Percentiles rank a stretch among this genome's conserved stretches.
Conservation (phyloP, 1,140 invertebrate genomes). For the Euborellia annulipes region DNA sequence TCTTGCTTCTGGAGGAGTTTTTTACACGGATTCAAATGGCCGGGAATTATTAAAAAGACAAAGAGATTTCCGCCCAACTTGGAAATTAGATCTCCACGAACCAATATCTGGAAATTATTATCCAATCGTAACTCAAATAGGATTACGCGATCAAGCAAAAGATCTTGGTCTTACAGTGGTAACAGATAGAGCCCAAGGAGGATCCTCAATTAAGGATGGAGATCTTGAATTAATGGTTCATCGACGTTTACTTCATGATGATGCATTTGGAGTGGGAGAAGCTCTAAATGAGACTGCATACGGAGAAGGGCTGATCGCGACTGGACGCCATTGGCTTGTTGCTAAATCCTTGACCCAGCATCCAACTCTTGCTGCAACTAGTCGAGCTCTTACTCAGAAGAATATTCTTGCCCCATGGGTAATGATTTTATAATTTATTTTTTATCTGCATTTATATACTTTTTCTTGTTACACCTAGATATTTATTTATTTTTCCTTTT, state of each 20-base stretch:
- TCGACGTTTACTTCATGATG: conserved; percentile 40
- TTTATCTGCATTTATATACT: too few relatives aligned
- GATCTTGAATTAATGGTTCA: conserved; percentile 66
- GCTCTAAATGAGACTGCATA: conserved; percentile 44
- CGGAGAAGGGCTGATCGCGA: conserved; percentile 38
- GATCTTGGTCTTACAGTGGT: conserved; percentile 46
- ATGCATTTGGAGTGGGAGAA: conserved; percentile 48
- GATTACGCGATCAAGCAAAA: conserved; percentile 37
- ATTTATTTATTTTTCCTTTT: too few relatives aligned
- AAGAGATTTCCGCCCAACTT: conserved; percentile 58
- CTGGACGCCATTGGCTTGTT: conserved; percentile 31
- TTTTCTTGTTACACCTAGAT: too few relatives aligned
- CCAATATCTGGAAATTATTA: conserved; percentile 79
- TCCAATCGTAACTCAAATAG: conserved; percentile 74
- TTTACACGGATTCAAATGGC: conserved; percentile 57
- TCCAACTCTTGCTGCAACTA: neutral
- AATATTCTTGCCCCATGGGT: too few relatives aligned
- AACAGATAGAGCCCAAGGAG: conserved; percentile 78
- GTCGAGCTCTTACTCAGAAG: neutral
- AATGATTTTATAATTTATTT: too few relatives aligned
- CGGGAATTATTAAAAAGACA: conserved; percentile 44
- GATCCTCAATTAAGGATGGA: conserved; percentile 57
- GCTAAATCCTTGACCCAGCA: conserved; percentile 13
- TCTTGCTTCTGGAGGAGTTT: conserved; percentile 30
- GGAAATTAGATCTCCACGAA: conserved; percentile 38